phyloP scores from a whole-genome alignment of 2,113 vertebrate species.

The Odocoileus hemionus region DNA sequence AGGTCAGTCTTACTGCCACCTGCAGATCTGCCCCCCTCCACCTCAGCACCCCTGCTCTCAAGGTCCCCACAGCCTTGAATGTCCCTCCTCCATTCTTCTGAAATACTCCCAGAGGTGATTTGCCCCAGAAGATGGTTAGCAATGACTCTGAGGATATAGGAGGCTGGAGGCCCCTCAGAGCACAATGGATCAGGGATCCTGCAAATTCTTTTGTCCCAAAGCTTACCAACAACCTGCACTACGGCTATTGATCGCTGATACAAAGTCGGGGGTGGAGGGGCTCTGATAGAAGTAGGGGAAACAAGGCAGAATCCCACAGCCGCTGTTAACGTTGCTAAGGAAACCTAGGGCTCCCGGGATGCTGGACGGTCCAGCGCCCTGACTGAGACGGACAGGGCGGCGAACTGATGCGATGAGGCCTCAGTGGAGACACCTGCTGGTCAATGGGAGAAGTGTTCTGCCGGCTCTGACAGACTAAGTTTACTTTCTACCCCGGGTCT shows the following conservation, averaged over 20 bases:
- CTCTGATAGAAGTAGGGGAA: background rate
- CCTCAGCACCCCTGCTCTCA: background rate
- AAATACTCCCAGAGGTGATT: background rate
- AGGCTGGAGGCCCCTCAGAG: background rate
- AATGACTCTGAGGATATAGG: background rate
- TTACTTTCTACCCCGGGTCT: accelerated
- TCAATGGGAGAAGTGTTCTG: background rate
- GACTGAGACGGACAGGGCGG: background rate
- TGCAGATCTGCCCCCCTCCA: background rate
- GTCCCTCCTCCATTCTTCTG: background rate
- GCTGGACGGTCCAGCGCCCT: background rate
- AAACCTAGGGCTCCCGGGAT: background rate
- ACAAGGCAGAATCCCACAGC: background rate
- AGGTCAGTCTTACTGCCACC: background rate
- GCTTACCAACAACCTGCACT: background rate
- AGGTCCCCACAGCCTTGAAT: background rate
- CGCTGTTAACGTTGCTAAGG: background rate
- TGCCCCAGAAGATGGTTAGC: background rate
- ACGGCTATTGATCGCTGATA: background rate
- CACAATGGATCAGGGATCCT: background rate
- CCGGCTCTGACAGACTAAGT: background rate
- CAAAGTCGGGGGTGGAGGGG: background rate
- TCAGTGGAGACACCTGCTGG: constrained; percentile 49
- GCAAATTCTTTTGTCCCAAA: background rate
- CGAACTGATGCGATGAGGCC: accelerated